Evolutionary conservation across 2,888 invertebrate genomes (phyloP).

Genomic region (Flexamia atlantica): DNA sequence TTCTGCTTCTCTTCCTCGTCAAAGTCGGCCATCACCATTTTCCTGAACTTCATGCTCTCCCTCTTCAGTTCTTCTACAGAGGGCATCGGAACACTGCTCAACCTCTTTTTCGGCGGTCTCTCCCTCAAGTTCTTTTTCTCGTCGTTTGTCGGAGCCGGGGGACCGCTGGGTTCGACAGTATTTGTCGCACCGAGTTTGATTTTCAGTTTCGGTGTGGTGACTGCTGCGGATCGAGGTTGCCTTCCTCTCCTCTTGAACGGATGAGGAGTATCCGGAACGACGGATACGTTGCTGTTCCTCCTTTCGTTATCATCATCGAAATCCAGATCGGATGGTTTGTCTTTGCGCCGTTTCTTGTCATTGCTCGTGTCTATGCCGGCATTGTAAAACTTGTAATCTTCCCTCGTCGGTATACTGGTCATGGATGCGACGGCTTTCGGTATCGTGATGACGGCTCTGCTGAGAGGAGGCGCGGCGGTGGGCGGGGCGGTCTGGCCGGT

Average conservation of each 20-base stretch:
- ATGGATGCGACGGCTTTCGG: conserved; percentile 94
- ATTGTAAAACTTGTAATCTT: conserved; percentile 82
- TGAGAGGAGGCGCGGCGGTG: conserved; percentile 79
- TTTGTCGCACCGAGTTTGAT: conserved; percentile 81
- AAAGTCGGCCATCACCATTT: conserved; percentile 91
- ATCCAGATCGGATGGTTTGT: conserved; percentile 72
- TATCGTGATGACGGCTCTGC: conserved; percentile 87
- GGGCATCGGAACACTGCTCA: conserved; percentile 79
- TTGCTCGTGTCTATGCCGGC: conserved; percentile 81
- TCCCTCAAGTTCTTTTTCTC: conserved; percentile 74
- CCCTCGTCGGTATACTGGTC: conserved; percentile 91
- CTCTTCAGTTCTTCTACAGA: conserved; percentile 89
- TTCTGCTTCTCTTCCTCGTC: conserved; percentile 76
- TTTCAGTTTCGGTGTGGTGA: conserved; percentile 81
- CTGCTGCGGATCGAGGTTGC: conserved; percentile 71
- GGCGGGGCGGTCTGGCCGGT: conserved; percentile 78
- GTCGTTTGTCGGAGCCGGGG: conserved; percentile 70
- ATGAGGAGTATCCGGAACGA: conserved; percentile 58
- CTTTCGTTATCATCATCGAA: conserved; percentile 76
- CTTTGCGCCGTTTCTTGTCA: conserved; percentile 83
- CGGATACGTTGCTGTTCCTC: conserved; percentile 76
- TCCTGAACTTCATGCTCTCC: conserved; percentile 92
- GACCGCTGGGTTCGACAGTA: conserved; percentile 65
- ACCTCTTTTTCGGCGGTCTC: conserved; percentile 90
- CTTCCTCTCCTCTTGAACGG: conserved; percentile 72